phyloP scores from a whole-genome alignment of 1,140 invertebrate species.

The Carposina sasakii region DNA sequence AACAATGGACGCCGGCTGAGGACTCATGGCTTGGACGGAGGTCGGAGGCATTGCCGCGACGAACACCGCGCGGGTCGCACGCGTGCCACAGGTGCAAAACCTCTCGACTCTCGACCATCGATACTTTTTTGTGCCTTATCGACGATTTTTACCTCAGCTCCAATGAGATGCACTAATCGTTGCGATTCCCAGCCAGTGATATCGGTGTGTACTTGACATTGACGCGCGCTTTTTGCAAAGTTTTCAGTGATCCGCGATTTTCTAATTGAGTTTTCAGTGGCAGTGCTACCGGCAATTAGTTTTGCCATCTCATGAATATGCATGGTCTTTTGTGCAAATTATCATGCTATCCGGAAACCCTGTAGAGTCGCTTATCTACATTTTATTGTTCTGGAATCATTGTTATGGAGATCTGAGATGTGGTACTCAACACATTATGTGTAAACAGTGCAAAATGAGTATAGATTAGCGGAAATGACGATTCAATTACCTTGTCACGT shows the following conservation, averaged over 20 bases:
- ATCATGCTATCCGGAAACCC: constrained; percentile 36
- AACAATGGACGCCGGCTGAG: constrained; percentile 61
- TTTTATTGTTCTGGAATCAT: constrained; percentile 57
- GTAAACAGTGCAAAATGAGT: constrained; percentile 41
- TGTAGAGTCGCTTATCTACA: constrained; percentile 44
- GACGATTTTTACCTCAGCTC: constrained; percentile 23
- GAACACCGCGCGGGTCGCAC: constrained; percentile 50
- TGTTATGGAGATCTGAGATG: constrained; percentile 56
- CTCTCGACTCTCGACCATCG: constrained; percentile 26
- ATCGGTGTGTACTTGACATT: constrained; percentile 9
- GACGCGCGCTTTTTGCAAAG: constrained; percentile 16
- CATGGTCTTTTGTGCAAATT: constrained; percentile 38
- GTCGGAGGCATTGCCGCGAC: constrained; percentile 55
- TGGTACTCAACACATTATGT: constrained; percentile 26
- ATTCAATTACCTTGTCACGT: constrained; percentile 42
- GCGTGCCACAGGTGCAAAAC: constrained; percentile 44
- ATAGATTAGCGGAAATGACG: constrained; percentile 54
- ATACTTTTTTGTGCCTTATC: constrained; percentile 38
- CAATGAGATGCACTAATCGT: constrained; percentile 31
- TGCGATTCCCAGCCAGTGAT: constrained; percentile 24
- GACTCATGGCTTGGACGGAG: too few species aligned
- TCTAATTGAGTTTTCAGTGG: constrained; percentile 41
- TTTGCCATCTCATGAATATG: constrained; percentile 44
- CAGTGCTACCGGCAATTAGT: constrained; percentile 32
- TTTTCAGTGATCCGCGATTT: constrained; percentile 26